phyloP scores from a whole-genome alignment of 2,888 invertebrate species.

The Spodoptera littoralis region DNA sequence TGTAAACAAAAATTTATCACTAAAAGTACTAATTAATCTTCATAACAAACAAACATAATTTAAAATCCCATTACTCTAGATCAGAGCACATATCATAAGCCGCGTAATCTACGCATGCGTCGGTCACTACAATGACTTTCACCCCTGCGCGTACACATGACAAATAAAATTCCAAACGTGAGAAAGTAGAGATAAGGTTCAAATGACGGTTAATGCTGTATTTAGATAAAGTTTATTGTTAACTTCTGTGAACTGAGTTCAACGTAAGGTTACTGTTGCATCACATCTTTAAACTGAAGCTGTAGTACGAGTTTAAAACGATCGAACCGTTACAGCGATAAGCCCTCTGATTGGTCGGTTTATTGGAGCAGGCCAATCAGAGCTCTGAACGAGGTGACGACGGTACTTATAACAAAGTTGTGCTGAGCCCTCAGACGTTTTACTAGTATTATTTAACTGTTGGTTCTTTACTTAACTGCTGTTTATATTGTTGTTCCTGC shows the following conservation, averaged over 20 bases:
- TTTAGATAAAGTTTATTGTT: conserved; percentile 70
- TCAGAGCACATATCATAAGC: conserved; percentile 44
- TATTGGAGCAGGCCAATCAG: too few relatives aligned
- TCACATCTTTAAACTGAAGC: conserved; percentile 37
- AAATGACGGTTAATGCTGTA: conserved; percentile 72
- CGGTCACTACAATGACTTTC: conserved; percentile 71
- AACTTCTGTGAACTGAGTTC: conserved; percentile 66
- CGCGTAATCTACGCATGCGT: conserved; percentile 55
- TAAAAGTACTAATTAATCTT: neutral
- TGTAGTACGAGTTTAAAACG: too few relatives aligned
- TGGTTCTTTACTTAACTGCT: conserved; percentile 22
- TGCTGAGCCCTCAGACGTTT: conserved; percentile 1
- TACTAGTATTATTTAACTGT: conserved; percentile 37
- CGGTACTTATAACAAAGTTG: too few relatives aligned
- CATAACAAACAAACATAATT: neutral
- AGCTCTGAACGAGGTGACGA: too few relatives aligned
- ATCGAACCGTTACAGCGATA: too few relatives aligned
- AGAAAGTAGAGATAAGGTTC: conserved; percentile 76
- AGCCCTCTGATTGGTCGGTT: too few relatives aligned
- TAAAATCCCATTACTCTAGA: conserved; percentile 18
- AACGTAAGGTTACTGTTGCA: conserved; percentile 46
- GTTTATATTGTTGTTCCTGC: conserved; percentile 23
- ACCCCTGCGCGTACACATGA: conserved; percentile 69
- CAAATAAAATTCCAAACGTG: conserved; percentile 79
- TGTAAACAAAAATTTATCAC: too few relatives aligned